These are phyloP conservation scores for Megaceryle maxima DNA, from an alignment of 2,113 vertebrate species.

Conservation along the genomic window DNA sequence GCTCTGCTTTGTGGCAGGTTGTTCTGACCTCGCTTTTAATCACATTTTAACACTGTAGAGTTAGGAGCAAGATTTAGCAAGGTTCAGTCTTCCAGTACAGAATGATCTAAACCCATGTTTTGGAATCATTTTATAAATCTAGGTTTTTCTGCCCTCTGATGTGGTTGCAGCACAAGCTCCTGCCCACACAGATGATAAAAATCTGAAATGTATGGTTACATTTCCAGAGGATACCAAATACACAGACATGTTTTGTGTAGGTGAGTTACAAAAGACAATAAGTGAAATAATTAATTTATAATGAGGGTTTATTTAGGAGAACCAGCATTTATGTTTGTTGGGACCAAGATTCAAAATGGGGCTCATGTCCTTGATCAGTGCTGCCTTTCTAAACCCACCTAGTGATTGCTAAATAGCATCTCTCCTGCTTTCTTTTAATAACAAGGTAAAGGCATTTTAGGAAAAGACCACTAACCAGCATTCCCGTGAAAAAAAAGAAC, in stretches of 20 bases:
- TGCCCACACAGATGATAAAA: neutral
- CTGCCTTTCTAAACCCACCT: neutral
- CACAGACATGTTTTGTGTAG: neutral
- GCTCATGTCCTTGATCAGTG: rapidly evolving
- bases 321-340: neutral
- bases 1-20: neutral
- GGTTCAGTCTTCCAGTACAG: neutral
- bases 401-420: neutral
- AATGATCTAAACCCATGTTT: neutral
- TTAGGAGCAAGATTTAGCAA: neutral
- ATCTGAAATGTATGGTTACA: neutral
- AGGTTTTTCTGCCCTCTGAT: neutral
- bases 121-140: neutral
- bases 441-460: neutral
- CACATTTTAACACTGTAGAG: neutral
- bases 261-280: neutral
- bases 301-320: neutral
- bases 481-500: neutral
- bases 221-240: neutral
- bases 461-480: neutral
- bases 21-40: neutral
- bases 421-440: neutral
- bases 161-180: neutral
- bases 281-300: neutral
- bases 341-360: neutral